Conservation (phyloP, 2,113 vertebrate species). For the Dipodomys ordii region DNA sequence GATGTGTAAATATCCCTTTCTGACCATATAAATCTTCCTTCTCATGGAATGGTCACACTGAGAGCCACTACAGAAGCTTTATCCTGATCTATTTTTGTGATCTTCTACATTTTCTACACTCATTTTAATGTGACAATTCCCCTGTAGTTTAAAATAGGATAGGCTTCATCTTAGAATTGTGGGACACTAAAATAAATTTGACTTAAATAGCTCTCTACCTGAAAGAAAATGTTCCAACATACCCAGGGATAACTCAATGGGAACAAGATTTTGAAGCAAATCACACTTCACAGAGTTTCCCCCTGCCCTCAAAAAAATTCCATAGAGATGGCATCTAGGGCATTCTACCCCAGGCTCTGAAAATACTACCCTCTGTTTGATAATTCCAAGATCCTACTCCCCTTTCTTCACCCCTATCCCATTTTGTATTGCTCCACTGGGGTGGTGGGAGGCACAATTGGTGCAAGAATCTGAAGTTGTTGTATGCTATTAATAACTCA, state of each 20-base stretch:
- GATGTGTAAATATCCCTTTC: slow-evolving; percentile 47
- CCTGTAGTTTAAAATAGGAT: slow-evolving; percentile 59
- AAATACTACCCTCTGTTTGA: neutral
- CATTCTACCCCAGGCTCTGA: neutral
- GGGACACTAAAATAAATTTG: slow-evolving; percentile 70
- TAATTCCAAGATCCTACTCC: slow-evolving; percentile 2
- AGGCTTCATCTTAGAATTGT: slow-evolving; percentile 61
- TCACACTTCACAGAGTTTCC: neutral
- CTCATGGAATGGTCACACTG: slow-evolving; percentile 40
- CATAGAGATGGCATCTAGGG: slow-evolving; percentile 9
- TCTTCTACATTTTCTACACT: slow-evolving; percentile 58
- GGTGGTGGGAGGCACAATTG: neutral
- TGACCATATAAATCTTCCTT: slow-evolving; percentile 48
- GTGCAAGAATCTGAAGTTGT: slow-evolving; percentile 15
- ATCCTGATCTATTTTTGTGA: slow-evolving; percentile 61
- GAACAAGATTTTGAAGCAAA: slow-evolving; percentile 50
- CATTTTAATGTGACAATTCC: slow-evolving; percentile 65
- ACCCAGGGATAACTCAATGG: slow-evolving; percentile 44
- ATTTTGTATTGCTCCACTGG: slow-evolving; percentile 21
- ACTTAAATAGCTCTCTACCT: slow-evolving; percentile 67
- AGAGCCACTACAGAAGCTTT: slow-evolving; percentile 49
- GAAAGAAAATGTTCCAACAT: slow-evolving; percentile 47
- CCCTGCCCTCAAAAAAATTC: neutral
- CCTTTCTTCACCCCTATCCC: neutral
- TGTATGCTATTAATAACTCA: neutral